Percentiles rank a stretch among this genome's conserved stretches.
These are phyloP conservation scores for Galaxea fascicularis DNA, from an alignment of 92 coral and sea anemone species.

Conservation along the genomic window DNA sequence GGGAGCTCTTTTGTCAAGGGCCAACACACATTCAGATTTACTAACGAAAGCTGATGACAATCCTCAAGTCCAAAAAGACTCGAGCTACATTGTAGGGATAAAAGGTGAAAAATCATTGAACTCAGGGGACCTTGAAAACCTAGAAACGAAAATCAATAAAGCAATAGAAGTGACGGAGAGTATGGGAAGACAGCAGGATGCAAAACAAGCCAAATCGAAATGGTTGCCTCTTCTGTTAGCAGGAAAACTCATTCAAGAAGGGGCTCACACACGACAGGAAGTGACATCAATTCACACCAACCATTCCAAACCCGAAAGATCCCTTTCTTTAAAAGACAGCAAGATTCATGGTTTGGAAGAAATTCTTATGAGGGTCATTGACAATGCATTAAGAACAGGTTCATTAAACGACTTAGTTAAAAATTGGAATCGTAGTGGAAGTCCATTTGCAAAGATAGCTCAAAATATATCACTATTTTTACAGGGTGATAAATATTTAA, in stretches of 20 bases:
- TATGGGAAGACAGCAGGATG: conserved; percentile 46
- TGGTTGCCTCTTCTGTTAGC: conserved; percentile 33
- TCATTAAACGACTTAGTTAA: conserved; percentile 25
- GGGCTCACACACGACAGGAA: conserved; percentile 62
- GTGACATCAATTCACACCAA: conserved; percentile 40
- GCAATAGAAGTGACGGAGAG: conserved; percentile 75
- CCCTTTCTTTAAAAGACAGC: neutral
- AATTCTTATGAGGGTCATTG: conserved; percentile 13
- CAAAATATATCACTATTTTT: conserved; percentile 35
- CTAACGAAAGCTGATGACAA: neutral
- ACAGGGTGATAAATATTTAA: neutral
- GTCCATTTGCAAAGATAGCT: conserved; percentile 51
- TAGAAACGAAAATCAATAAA: conserved; percentile 71
- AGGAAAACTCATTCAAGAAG: conserved; percentile 32
- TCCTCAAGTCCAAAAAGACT: neutral
- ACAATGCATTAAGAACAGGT: conserved; percentile 33
- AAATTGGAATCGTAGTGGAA: conserved; percentile 32
- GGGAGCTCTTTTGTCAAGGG: conserved; percentile 27
- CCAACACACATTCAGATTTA: neutral
- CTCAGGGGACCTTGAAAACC: conserved; percentile 23
- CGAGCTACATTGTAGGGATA: neutral
- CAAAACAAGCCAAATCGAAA: conserved; percentile 13
- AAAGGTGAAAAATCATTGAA: conserved; percentile 19
- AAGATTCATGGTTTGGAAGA: conserved; percentile 17
- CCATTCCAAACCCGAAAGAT: neutral